A percentile compares a stretch with the other conserved stretches of the same genome.
These are phyloP conservation scores for Pelobates cultripes DNA, from an alignment of 2,797 vertebrate species.

Conservation along the genomic window DNA sequence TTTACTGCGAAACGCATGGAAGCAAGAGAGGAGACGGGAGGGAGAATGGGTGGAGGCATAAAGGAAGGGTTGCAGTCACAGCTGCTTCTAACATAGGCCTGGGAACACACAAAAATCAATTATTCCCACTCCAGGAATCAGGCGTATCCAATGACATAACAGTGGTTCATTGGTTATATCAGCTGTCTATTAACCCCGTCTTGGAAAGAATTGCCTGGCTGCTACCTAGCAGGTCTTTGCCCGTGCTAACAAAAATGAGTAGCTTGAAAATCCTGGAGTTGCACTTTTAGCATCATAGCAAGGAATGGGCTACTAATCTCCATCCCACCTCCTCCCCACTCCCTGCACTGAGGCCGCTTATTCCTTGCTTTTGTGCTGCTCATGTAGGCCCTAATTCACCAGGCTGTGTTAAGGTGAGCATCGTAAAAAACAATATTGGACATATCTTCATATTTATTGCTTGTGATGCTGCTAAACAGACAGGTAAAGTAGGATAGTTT, in stretches of 20 bases:
- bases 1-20: constrained; percentile 52
- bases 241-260: constrained; percentile 34
- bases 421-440: background rate
- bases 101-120: constrained; percentile 29
- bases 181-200: constrained; percentile 33
- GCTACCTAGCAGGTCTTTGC: constrained; percentile 18
- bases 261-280: constrained; percentile 28
- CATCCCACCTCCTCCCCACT: constrained; percentile 55
- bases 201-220: constrained; percentile 42
- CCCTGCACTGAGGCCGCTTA: constrained; percentile 48
- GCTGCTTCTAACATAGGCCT: constrained; percentile 40
- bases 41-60: constrained; percentile 56
- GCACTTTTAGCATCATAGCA: constrained; percentile 39
- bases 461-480: background rate
- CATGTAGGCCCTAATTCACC: constrained; percentile 46
- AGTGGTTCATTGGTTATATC: constrained; percentile 24
- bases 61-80: constrained; percentile 9
- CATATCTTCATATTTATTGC: background rate
- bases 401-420: constrained; percentile 29
- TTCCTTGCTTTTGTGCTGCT: constrained; percentile 51
- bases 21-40: constrained; percentile 53
- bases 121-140: constrained; percentile 32
- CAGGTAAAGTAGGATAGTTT: background rate
- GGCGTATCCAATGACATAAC: constrained; percentile 33
- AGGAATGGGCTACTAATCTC: constrained; percentile 46